These are phyloP conservation scores for Hyperopisus bebe DNA, from an alignment of 2,113 vertebrate species.

Conservation along the genomic window DNA sequence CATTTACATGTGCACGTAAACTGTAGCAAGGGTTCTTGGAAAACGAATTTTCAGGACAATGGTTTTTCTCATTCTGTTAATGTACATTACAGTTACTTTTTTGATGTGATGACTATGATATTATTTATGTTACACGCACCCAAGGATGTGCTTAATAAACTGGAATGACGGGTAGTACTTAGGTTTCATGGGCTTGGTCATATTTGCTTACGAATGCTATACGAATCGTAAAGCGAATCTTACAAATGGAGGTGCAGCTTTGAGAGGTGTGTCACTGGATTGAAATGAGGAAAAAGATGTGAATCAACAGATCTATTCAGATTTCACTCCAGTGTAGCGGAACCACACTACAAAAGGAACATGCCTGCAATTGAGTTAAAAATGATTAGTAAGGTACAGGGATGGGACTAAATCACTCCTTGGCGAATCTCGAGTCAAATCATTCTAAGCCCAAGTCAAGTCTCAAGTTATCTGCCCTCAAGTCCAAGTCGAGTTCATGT, in stretches of 20 bases:
- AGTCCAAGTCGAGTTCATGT: neutral
- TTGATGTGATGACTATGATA: neutral
- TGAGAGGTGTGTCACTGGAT: neutral
- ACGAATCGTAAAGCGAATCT: neutral
- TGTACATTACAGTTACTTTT: neutral
- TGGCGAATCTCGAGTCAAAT: too few species aligned
- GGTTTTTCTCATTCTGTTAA: neutral
- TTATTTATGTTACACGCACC: neutral
- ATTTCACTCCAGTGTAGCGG: neutral
- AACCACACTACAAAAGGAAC: neutral
- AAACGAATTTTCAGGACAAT: neutral
- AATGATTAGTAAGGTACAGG: neutral
- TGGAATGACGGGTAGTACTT: neutral
- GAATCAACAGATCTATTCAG: neutral
- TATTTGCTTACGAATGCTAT: neutral
- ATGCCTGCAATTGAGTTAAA: neutral
- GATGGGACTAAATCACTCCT: too few species aligned
- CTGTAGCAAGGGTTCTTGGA: neutral
- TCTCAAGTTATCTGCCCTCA: too few species aligned
- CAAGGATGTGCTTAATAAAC: neutral
- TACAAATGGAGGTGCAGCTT: neutral
- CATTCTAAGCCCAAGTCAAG: too few species aligned
- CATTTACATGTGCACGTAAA: neutral
- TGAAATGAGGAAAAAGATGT: neutral
- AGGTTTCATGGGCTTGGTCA: neutral